phyloP scores from a whole-genome alignment of 2,797 vertebrate genomes.

The Bovichtus variegatus region DNA sequence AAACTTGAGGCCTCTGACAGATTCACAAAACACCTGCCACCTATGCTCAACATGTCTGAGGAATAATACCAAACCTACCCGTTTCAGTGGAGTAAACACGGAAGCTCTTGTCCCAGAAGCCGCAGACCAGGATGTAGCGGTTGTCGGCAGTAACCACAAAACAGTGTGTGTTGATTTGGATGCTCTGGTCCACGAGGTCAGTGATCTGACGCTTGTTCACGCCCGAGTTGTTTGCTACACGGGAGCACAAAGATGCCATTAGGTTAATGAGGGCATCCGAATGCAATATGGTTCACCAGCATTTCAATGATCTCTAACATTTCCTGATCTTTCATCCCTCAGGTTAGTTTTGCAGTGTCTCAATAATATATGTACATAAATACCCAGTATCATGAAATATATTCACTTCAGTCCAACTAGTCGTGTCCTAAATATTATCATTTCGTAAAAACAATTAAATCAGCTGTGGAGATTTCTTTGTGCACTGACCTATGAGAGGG shows the following conservation, averaged over 20 bases:
- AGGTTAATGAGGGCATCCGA: neutral
- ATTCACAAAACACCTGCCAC: neutral
- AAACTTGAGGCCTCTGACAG: conserved; percentile 9
- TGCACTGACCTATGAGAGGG: conserved; percentile 93
- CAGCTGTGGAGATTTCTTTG: neutral
- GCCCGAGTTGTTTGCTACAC: conserved; percentile 94
- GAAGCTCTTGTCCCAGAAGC: conserved; percentile 99
- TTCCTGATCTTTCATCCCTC: neutral
- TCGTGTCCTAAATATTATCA: neutral
- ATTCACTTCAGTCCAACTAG: conserved; percentile 2
- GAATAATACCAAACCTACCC: conserved; percentile 80
- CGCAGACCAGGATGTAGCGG: conserved; percentile 98
- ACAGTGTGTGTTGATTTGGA: conserved; percentile 99
- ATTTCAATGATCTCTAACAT: neutral
- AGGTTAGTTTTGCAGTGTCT: neutral
- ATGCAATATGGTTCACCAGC: neutral
- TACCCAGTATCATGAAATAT: neutral
- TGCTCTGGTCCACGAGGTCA: conserved; percentile 99
- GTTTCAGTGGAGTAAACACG: conserved; percentile 99
- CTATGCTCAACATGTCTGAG: neutral
- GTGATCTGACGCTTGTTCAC: conserved; percentile 99
- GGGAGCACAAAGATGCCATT: neutral
- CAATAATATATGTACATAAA: conserved; percentile 2
- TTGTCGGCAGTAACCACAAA: conserved; percentile 99
- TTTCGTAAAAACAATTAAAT: neutral